These are phyloP conservation scores for Adoxophyes honmai DNA, from an alignment of 1,140 invertebrate species.

Conservation along the genomic window DNA sequence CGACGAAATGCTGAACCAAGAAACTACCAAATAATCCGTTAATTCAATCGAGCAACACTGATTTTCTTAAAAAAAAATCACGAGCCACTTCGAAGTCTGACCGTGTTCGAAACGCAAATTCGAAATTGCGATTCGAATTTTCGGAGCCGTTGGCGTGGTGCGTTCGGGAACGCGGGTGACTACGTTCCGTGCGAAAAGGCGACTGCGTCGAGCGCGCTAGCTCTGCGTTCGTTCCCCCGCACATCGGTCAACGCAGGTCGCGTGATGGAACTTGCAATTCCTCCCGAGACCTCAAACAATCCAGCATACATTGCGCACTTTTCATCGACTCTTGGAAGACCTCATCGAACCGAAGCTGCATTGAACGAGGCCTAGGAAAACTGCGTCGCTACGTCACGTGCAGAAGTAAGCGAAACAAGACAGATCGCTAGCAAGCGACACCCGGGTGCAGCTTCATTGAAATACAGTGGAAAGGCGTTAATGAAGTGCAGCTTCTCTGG, in stretches of 20 bases:
- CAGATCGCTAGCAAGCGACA: not conserved
- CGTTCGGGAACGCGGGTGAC: slow-evolving; percentile 26
- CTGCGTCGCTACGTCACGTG: not conserved
- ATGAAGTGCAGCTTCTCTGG: not conserved
- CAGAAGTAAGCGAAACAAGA: not conserved
- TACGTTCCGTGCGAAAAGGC: slow-evolving; percentile 48
- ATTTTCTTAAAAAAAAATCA: slow-evolving; percentile 25
- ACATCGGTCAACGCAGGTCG: slow-evolving; percentile 48
- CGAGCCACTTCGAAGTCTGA: slow-evolving; percentile 31
- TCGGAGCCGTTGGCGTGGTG: slow-evolving; percentile 5
- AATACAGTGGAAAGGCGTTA: slow-evolving; percentile 3
- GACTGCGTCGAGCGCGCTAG: slow-evolving; percentile 36
- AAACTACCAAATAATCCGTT: slow-evolving; percentile 38
- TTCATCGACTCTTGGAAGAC: too few relatives aligned
- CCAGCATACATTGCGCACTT: slow-evolving; percentile 7
- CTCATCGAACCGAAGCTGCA: not conserved
- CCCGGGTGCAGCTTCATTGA: not conserved
- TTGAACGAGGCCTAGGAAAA: not conserved
- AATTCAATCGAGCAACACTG: slow-evolving; percentile 34
- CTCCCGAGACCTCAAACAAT: not conserved
- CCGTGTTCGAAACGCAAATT: slow-evolving; percentile 1
- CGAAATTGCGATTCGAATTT: slow-evolving; percentile 37
- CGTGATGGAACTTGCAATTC: slow-evolving; percentile 18
- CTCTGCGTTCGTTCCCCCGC: slow-evolving; percentile 44
- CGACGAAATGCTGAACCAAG: slow-evolving; percentile 29